Base-by-base conservation (phyloP, 2,113 vertebrate species). In the Cyanoramphus novaezelandiae region DNA sequence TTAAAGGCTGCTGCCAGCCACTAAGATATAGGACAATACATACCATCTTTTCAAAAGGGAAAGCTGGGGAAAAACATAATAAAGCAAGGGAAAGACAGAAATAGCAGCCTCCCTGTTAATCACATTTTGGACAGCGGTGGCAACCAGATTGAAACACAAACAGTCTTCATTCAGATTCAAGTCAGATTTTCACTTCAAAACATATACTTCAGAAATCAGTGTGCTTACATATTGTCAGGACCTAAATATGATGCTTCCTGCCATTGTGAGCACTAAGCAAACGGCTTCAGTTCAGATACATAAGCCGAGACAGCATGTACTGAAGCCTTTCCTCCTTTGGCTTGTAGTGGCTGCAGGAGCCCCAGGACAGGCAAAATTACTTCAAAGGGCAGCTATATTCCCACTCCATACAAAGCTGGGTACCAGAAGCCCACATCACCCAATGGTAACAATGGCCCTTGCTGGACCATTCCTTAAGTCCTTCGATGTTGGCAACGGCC, bases 191-290 rank as follows among this genome's bases (percentile, higher is more conserved):
- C 68, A 62, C 31, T 92, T 93, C 35, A 71, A 37, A 80, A 78
- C n/a, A 18, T 47, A 23, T 25, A 41, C 65, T 71, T 82, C 43
- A 74, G 88, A 93, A 71, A 92, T 59, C 59, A 69, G 49, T 2
- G 1, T 33, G 27, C 10, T 67, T 75, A 33, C 52, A 44, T 23
- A 43, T 1, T 7, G 62, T 68, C 76, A 60, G 52, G 29, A 88
- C 60, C 37, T 83, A 87, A 88, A 57, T 86, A 63, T 5, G 7
- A 44, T 17, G 60, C 57, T 81, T 97, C 82, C 85, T 94, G 86
- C 52, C 82, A 88, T 75, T 96, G 77, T 86, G 53, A 83, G 57
- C 7, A 5, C 1, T 4, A 31, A 68, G 39, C 59, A 81, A 78
- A 88, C 28, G 21, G n/a, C 39, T 92, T 71, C 65, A 93, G 80